phyloP scores from a whole-genome alignment of 2,888 invertebrate species.

The Leptinotarsa juncta region DNA sequence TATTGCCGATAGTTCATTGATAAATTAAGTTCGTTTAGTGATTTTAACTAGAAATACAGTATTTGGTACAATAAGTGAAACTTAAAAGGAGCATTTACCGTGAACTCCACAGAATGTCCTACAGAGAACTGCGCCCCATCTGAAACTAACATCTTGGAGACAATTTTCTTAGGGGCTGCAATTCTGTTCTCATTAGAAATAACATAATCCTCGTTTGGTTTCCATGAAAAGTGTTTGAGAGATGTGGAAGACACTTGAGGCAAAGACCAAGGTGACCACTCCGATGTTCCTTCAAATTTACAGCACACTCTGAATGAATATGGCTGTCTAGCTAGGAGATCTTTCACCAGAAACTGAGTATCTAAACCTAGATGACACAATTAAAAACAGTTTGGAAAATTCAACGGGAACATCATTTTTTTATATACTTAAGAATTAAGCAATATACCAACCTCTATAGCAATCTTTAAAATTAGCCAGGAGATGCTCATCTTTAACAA shows the following conservation, averaged over 20 bases:
- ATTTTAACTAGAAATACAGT: too few relatives aligned
- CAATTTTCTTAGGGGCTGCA: slow-evolving; percentile 62
- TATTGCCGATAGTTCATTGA: too few relatives aligned
- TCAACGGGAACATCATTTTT: neutral
- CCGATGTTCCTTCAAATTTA: slow-evolving; percentile 63
- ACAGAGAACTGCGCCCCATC: slow-evolving; percentile 65
- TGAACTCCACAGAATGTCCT: slow-evolving; percentile 69
- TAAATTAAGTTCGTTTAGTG: too few relatives aligned
- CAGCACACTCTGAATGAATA: slow-evolving; percentile 71
- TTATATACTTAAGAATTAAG: neutral
- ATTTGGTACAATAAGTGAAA: too few relatives aligned
- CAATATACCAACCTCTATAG: slow-evolving; percentile 60
- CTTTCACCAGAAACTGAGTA: slow-evolving; percentile 66
- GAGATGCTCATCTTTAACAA: slow-evolving; percentile 55
- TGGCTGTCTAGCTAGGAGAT: slow-evolving; percentile 64
- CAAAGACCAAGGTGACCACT: slow-evolving; percentile 70
- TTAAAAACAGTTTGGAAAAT: neutral
- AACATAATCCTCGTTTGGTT: slow-evolving; percentile 62
- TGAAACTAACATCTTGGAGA: slow-evolving; percentile 65
- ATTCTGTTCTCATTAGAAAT: slow-evolving; percentile 68
- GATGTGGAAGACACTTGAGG: slow-evolving; percentile 66
- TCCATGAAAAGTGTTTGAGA: slow-evolving; percentile 68
- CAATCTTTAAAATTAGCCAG: slow-evolving; percentile 62
- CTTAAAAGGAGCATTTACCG: slow-evolving; percentile 57
- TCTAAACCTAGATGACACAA: slow-evolving; percentile 62